phyloP scores from a whole-genome alignment of 2,797 vertebrate species.

The Bryconaethiops microstoma region DNA sequence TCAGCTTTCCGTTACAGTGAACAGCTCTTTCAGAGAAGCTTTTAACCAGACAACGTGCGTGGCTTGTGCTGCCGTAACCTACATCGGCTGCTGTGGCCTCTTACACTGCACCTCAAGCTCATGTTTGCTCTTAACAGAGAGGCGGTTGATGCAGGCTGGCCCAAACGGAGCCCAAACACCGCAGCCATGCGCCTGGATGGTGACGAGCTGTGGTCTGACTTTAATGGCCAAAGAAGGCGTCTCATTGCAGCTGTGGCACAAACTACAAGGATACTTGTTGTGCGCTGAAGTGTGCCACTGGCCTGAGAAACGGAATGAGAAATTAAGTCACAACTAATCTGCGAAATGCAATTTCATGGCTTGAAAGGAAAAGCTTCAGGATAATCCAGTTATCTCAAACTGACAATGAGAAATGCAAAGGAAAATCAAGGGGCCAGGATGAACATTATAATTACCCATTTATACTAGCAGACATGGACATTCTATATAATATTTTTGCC shows the following conservation, averaged over 20 bases:
- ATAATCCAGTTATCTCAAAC: slow-evolving; percentile 2
- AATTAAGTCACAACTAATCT: neutral
- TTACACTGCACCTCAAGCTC: slow-evolving; percentile 46
- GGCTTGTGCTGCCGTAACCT: slow-evolving; percentile 16
- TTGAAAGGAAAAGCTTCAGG: slow-evolving; percentile 9
- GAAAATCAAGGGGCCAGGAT: neutral
- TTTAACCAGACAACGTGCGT: slow-evolving; percentile 8
- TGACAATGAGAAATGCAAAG: neutral
- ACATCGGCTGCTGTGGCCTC: neutral
- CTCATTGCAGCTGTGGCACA: neutral
- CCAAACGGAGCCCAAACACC: slow-evolving; percentile 54
- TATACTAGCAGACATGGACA: neutral
- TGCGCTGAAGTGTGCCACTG: neutral
- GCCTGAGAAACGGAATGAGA: slow-evolving; percentile 7
- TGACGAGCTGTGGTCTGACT: neutral
- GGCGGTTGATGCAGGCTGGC: slow-evolving; percentile 3
- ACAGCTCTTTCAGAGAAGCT: slow-evolving; percentile 6
- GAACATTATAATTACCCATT: neutral
- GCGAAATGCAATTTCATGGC: neutral
- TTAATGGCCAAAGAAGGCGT: neutral
- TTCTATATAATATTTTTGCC: neutral
- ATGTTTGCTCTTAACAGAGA: slow-evolving; percentile 43
- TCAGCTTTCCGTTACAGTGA: neutral
- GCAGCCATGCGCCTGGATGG: slow-evolving; percentile 35
- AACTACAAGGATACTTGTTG: neutral